phyloP scores from a whole-genome alignment of 2,888 invertebrate species.

The Eudemis profundana region DNA sequence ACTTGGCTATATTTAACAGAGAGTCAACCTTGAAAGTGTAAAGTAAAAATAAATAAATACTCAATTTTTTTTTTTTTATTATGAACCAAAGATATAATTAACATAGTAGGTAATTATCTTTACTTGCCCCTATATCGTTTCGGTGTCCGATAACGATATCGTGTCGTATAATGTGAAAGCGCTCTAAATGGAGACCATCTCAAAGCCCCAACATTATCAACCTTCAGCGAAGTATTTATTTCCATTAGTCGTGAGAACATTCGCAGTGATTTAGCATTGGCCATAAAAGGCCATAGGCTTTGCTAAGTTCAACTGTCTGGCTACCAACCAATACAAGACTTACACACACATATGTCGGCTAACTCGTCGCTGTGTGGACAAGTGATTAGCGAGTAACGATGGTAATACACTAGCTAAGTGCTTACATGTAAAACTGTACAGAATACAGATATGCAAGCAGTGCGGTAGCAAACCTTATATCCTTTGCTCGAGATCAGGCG shows the following conservation, averaged over 20 bases:
- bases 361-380: constrained; percentile 11
- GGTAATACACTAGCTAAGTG: constrained; percentile 35
- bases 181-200: too few species aligned
- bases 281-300: constrained; percentile 7
- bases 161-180: too few species aligned
- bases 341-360: neutral
- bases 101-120: too few species aligned
- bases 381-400: constrained; percentile 28
- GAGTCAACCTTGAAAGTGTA: too few species aligned
- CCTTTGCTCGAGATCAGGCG: too few species aligned
- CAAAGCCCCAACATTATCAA: too few species aligned
- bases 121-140: too few species aligned
- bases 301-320: constrained; percentile 9
- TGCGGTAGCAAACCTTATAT: neutral
- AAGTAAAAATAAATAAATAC: too few species aligned
- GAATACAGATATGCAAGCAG: neutral
- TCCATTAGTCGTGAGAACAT: neutral
- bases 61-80: too few species aligned
- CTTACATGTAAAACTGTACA: neutral
- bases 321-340: neutral
- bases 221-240: neutral
- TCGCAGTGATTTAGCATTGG: neutral
- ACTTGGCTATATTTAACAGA: too few species aligned
- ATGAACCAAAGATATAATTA: too few species aligned
- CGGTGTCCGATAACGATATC: too few species aligned